Evolutionary conservation across 1,140 invertebrate species (phyloP).

Genomic region (Micrasema longulum): DNA sequence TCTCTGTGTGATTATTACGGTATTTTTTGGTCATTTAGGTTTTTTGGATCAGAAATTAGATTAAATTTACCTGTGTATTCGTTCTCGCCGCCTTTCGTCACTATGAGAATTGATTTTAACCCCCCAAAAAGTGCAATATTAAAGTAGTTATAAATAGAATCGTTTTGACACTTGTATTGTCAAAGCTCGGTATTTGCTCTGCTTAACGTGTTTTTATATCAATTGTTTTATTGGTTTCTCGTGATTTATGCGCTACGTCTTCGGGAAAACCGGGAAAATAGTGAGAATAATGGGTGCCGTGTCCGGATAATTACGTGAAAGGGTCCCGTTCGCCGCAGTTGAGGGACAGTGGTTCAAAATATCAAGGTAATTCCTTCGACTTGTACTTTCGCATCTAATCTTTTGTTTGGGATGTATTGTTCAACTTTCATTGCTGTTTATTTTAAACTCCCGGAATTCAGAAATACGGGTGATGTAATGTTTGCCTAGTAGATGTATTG

Average conservation of each 20-base stretch:
- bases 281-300: conserved; percentile 15
- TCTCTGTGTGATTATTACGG: conserved; percentile 12
- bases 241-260: conserved; percentile 23
- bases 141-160: neutral
- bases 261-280: neutral
- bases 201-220: conserved; percentile 31
- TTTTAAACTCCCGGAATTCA: neutral
- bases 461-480: conserved; percentile 26
- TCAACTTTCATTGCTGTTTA: neutral
- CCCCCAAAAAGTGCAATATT: neutral
- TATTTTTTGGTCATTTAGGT: conserved; percentile 13
- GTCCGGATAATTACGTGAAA: conserved; percentile 3
- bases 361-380: conserved; percentile 8
- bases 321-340: neutral
- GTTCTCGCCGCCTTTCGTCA: neutral
- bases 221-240: conserved; percentile 8
- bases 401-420: conserved; percentile 1
- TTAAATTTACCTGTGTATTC: neutral
- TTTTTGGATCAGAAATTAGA: conserved; percentile 8
- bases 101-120: neutral
- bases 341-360: neutral
- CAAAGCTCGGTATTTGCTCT: conserved; percentile 25
- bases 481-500: conserved; percentile 1
- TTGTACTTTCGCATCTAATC: conserved; percentile 10
- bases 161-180: conserved; percentile 36